phyloP scores from a whole-genome alignment of 2,797 vertebrate species.

The Mergus octosetaceus region DNA sequence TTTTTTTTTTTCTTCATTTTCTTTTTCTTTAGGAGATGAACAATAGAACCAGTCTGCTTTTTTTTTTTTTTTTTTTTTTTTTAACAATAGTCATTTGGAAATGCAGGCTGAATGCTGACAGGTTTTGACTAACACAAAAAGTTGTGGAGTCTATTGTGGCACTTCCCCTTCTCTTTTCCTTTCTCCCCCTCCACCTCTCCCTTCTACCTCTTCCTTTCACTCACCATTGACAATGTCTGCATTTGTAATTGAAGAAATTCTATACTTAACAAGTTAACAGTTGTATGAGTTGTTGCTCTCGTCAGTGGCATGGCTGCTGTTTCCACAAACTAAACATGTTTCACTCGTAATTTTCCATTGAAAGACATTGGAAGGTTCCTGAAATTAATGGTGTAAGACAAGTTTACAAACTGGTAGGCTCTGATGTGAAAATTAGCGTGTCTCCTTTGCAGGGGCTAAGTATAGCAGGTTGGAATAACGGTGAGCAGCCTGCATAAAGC shows the following conservation, averaged over 20 bases:
- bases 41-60: neutral
- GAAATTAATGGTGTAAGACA: conserved; percentile 67
- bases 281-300: neutral
- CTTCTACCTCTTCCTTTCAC: conserved; percentile 10
- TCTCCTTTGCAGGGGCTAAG: conserved; percentile 23
- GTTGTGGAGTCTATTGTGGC: conserved; percentile 20
- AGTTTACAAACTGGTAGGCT: conserved; percentile 72
- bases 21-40: neutral
- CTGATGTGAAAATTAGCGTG: conserved; percentile 70
- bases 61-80: neutral
- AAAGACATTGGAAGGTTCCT: conserved; percentile 52
- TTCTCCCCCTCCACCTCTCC: neutral
- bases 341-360: conserved; percentile 66
- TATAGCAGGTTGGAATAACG: neutral
- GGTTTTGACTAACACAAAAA: neutral
- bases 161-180: conserved; percentile 25
- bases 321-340: conserved; percentile 54
- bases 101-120: neutral
- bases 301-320: neutral
- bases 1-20: neutral
- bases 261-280: conserved; percentile 46
- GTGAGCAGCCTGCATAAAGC: conserved; percentile 15
- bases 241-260: conserved; percentile 36
- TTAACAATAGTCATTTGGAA: conserved; percentile 10
- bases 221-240: conserved; percentile 17